Evolutionary conservation across 2,888 invertebrate genomes (phyloP).

Genomic region (Epistrophe grossulariae): DNA sequence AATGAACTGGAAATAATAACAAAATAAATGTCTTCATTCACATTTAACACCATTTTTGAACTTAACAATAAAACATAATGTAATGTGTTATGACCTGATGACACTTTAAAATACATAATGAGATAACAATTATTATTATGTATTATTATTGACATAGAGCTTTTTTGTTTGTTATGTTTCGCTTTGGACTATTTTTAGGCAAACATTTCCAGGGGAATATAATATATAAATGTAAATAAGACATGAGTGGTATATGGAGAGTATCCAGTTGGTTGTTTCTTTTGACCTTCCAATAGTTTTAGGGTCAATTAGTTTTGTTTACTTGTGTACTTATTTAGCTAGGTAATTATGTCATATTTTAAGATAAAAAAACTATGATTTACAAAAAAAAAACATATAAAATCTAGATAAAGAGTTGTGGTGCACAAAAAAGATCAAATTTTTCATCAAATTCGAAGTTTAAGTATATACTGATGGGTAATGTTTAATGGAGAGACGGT

Average conservation of each 20-base stretch:
- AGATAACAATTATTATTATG: conserved; percentile 33
- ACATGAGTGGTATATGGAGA: background rate
- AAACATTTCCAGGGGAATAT: background rate
- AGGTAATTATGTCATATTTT: background rate
- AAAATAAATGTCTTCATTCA: conserved; percentile 13
- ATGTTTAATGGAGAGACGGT: too few species aligned
- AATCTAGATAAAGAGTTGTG: too few species aligned
- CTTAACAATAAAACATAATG: conserved; percentile 8
- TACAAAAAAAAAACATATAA: too few species aligned
- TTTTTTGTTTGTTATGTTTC: conserved; percentile 13
- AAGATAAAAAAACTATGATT: background rate
- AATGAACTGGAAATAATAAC: conserved; percentile 51
- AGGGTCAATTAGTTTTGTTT: conserved; percentile 12
- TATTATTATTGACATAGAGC: background rate
- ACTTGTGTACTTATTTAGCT: too few species aligned
- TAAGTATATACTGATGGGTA: too few species aligned
- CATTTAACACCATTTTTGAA: conserved; percentile 57
- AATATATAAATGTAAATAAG: background rate
- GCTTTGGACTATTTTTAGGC: background rate
- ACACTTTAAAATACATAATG: conserved; percentile 48
- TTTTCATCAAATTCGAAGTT: too few species aligned
- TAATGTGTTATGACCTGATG: conserved; percentile 26
- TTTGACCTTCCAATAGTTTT: conserved; percentile 40
- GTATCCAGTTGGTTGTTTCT: background rate
- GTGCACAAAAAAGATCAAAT: too few species aligned